Evolutionary conservation across 2,888 invertebrate genomes (phyloP), one percentile per base, ranked within the genome.

Genomic region (Heliconius erato): DNA sequence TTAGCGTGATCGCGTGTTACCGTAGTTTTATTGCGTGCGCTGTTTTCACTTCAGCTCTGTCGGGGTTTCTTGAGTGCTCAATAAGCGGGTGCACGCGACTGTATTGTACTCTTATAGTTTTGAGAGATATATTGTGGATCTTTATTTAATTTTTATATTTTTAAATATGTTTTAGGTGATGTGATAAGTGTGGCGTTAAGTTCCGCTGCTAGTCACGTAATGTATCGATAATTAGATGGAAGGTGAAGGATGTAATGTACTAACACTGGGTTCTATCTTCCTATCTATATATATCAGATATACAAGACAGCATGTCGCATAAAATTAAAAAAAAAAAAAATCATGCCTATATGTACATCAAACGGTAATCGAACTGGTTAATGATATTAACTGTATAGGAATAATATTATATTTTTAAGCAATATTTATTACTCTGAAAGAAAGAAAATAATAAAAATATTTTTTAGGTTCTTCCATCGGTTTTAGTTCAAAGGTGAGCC

Each of bases 11-110:
- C 85, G 93, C 94, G 93, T 94, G 94, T 85, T 82, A 83, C 83
- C 86, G 11, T 63, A 88, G 88, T 87, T 85, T 83, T 85, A 88
- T 94, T 92, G 95, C 95, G 95, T 95, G 94, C 89, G 84, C 86
- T 89, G 90, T 91, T 93, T 92, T 92, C 92, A 91, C 92, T 93
- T 90, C 91, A 88, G 89, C 89, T 89, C 87, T 86, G 88, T 86
- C 88, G 88, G 89, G 89, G 89, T 90, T 92, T 91, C 92, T 92
- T 94, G 94, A 95, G 93, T 91, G 92, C 94, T 95, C 93, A 94
- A 94, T 95, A 94, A 92, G 90, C 89, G 89, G 72, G 85, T 82
- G 85, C 89, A 90, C 89, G 88, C 88, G 85, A 89, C 88, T 85
- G 79, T 85, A 74, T 79, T 40, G 85, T 84, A 81, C 79, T 78